Evolutionary conservation across 2,797 vertebrate species (phyloP).

Genomic region (Chloroceryle inda): DNA sequence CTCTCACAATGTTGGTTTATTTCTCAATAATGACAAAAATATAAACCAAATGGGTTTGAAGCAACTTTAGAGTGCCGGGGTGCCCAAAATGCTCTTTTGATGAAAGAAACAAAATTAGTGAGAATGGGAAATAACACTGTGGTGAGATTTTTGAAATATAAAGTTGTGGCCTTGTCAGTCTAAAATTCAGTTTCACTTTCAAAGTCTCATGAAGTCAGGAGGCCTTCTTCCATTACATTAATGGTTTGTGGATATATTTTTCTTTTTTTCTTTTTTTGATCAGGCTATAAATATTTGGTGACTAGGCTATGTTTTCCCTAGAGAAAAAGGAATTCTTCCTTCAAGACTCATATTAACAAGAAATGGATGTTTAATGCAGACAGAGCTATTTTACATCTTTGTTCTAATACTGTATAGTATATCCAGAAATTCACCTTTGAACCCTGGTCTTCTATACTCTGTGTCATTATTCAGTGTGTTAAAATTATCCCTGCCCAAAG

Average conservation of each 20-base stretch:
- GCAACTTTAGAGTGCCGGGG: background rate
- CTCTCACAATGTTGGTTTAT: background rate
- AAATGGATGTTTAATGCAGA: background rate
- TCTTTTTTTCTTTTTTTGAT: background rate
- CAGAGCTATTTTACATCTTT: background rate
- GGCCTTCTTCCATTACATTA: background rate
- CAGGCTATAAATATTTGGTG: background rate
- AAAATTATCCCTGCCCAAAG: background rate
- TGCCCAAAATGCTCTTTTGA: background rate
- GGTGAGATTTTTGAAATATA: background rate
- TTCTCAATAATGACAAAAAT: background rate
- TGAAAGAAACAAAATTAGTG: background rate
- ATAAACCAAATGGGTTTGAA: background rate
- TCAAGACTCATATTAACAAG: background rate
- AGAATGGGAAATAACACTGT: background rate
- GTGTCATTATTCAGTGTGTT: slow-evolving; percentile 18
- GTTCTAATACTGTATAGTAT: background rate
- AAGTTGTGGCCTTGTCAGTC: background rate
- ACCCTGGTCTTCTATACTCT: background rate
- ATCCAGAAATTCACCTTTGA: background rate
- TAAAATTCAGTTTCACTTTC: background rate
- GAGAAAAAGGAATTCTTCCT: background rate
- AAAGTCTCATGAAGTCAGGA: background rate
- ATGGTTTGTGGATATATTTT: too few species aligned
- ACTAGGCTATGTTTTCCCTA: background rate